A percentile compares a stretch with the other conserved stretches of the same genome.
Evolutionary conservation across 2,888 invertebrate species (phyloP).

Genomic region (Synergus japonicus): DNA sequence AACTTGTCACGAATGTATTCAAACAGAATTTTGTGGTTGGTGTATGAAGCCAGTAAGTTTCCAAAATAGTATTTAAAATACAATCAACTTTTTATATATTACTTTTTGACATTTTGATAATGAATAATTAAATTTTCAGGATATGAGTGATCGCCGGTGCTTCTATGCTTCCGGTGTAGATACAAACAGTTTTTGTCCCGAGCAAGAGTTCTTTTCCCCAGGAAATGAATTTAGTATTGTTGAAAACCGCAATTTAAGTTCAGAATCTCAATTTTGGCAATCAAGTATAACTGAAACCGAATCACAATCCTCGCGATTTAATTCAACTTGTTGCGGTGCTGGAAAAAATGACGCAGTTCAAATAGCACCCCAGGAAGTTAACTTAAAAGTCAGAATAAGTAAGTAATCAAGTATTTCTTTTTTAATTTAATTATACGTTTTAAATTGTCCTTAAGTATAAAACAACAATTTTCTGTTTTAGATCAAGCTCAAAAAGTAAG

Average conservation of each 20-base stretch:
- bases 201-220: constrained; percentile 15
- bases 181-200: neutral
- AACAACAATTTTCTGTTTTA: neutral
- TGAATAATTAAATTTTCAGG: neutral
- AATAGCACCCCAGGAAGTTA: constrained; percentile 88
- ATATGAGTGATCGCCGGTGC: constrained; percentile 19
- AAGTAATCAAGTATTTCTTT: constrained; percentile 69
- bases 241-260: constrained; percentile 17
- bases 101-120: neutral
- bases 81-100: neutral
- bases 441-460: neutral
- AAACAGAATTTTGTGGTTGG: constrained; percentile 94
- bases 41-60: constrained; percentile 84
- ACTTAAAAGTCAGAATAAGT: constrained; percentile 89
- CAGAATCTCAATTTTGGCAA: constrained; percentile 15
- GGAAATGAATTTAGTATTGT: constrained; percentile 23
- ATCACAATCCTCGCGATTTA: neutral
- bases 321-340: constrained; percentile 46
- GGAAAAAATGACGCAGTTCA: constrained; percentile 83
- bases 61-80: neutral
- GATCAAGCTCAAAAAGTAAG: constrained; percentile 34
- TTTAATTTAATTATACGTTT: neutral
- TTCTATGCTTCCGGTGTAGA: constrained; percentile 4
- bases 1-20: constrained; percentile 93
- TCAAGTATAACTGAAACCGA: constrained; percentile 14